Percentiles rank a stretch among this genome's conserved stretches.
Conservation (phyloP, 2,113 vertebrate genomes). For the Typhlomys cinereus region DNA sequence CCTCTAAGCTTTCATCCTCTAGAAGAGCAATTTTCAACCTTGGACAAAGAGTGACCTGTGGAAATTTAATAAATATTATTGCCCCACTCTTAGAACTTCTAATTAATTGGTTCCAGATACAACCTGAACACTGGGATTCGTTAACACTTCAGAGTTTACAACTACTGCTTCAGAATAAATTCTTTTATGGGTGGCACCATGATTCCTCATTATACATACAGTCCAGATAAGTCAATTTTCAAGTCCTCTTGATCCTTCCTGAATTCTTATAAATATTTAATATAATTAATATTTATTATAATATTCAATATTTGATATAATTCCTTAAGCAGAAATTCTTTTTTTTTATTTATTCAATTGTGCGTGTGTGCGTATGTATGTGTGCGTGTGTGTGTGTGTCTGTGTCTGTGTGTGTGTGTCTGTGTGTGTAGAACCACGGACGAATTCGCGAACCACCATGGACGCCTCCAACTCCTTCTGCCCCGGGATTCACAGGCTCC, state of each 20-base stretch:
- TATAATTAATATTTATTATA: too few relatives aligned
- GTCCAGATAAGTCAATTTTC: slow-evolving; percentile 22
- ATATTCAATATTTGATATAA: too few relatives aligned
- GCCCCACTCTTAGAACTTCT: slow-evolving; percentile 21
- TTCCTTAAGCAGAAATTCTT: too few relatives aligned
- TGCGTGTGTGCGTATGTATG: too few relatives aligned
- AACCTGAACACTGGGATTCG: neutral
- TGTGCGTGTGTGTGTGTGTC: too few relatives aligned
- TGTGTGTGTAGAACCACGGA: too few relatives aligned
- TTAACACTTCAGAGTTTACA: slow-evolving; percentile 13
- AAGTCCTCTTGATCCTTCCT: slow-evolving; percentile 14
- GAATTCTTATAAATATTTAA: slow-evolving; percentile 30
- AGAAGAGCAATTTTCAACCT: neutral
- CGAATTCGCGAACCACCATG: too few relatives aligned
- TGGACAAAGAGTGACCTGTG: neutral
- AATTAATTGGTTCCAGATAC: neutral
- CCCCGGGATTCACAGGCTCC: too few relatives aligned
- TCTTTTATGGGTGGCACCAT: neutral
- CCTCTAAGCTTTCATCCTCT: neutral
- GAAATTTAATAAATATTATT: slow-evolving; percentile 42
- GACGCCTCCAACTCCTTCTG: too few relatives aligned
- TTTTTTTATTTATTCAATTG: too few relatives aligned
- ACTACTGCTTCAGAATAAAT: slow-evolving; percentile 4
- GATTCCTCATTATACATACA: slow-evolving; percentile 11
- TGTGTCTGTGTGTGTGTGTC: too few relatives aligned